Percentiles rank a stretch among this genome's conserved stretches.
Evolutionary conservation across 2,888 invertebrate genomes (phyloP).

Genomic region (Pasiphila rectangulata): DNA sequence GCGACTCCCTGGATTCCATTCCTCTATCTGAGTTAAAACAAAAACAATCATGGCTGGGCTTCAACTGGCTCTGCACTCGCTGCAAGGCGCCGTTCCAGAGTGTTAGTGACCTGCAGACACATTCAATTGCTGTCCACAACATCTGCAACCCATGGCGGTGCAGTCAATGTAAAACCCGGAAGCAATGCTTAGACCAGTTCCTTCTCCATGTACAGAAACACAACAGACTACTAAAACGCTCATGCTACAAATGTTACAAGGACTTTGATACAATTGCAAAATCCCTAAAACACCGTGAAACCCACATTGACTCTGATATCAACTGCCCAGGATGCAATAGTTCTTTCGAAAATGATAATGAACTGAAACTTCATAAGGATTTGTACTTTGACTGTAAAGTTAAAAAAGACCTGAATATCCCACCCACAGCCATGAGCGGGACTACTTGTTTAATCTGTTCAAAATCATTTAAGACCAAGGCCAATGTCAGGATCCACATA

Average conservation of each 20-base stretch:
- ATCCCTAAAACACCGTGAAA: slow-evolving; percentile 23
- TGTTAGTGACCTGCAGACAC: slow-evolving; percentile 69
- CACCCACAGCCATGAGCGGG: slow-evolving; percentile 1
- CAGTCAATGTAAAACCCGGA: slow-evolving; percentile 77
- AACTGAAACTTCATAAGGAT: slow-evolving; percentile 6
- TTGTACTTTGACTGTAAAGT: slow-evolving; percentile 2
- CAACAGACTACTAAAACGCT: slow-evolving; percentile 77
- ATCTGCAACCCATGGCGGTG: slow-evolving; percentile 83
- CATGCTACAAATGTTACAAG: slow-evolving; percentile 54
- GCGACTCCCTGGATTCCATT: slow-evolving; percentile 27
- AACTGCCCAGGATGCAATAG: slow-evolving; percentile 12
- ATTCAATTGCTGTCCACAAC: slow-evolving; percentile 81
- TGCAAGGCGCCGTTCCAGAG: slow-evolving; percentile 55
- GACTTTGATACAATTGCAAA: slow-evolving; percentile 41
- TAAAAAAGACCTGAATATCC: slow-evolving; percentile 1
- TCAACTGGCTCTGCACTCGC: slow-evolving; percentile 55
- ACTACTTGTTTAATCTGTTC: slow-evolving; percentile 13
- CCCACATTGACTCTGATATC: slow-evolving; percentile 1
- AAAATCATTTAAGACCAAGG: slow-evolving; percentile 8
- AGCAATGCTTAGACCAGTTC: slow-evolving; percentile 50
- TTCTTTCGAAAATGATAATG: slow-evolving; percentile 4
- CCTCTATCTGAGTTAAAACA: slow-evolving; percentile 50
- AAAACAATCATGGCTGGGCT: slow-evolving; percentile 58
- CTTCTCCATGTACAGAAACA: slow-evolving; percentile 81
- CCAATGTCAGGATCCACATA: slow-evolving; percentile 7